Evolutionary conservation across 2,888 invertebrate genomes (phyloP).

Genomic region (Ecliptopera silaceata): DNA sequence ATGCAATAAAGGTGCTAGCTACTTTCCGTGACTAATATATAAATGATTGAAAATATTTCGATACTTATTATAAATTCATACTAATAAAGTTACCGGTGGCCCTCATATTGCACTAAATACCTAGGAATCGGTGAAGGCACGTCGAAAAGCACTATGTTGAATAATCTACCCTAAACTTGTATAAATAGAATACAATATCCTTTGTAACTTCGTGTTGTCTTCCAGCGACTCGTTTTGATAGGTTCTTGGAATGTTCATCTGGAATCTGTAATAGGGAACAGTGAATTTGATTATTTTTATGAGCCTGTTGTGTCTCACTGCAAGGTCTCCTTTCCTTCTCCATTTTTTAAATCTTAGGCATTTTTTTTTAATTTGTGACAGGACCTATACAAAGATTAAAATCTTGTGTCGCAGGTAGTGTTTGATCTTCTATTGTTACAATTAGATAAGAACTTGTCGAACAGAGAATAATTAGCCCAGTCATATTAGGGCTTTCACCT

Average conservation of each 20-base stretch:
- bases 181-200: slow-evolving; percentile 40
- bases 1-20: slow-evolving; percentile 22
- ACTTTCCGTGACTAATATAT: slow-evolving; percentile 31
- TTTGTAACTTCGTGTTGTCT: slow-evolving; percentile 40
- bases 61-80: slow-evolving; percentile 21
- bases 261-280: slow-evolving; percentile 35
- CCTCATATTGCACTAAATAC: slow-evolving; percentile 55
- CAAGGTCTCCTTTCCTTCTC: too few relatives aligned
- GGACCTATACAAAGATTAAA: too few relatives aligned
- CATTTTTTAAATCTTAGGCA: too few relatives aligned
- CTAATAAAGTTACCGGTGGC: slow-evolving; percentile 34
- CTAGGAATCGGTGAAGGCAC: slow-evolving; percentile 73
- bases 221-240: slow-evolving; percentile 35
- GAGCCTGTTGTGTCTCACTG: too few relatives aligned
- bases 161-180: slow-evolving; percentile 38
- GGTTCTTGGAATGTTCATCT: slow-evolving; percentile 42
- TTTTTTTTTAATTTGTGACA: too few relatives aligned
- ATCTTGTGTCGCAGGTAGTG: too few relatives aligned
- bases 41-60: slow-evolving; percentile 18
- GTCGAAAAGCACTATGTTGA: slow-evolving; percentile 49
- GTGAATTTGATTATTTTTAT: too few relatives aligned
- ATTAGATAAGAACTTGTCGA: too few relatives aligned
- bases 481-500: too few relatives aligned
- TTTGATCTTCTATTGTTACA: too few relatives aligned
- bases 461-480: too few relatives aligned